Percentiles rank a stretch among this genome's conserved stretches.
Evolutionary conservation across 2,888 invertebrate genomes (phyloP).

Genomic region (Eupithecia dodoneata): DNA sequence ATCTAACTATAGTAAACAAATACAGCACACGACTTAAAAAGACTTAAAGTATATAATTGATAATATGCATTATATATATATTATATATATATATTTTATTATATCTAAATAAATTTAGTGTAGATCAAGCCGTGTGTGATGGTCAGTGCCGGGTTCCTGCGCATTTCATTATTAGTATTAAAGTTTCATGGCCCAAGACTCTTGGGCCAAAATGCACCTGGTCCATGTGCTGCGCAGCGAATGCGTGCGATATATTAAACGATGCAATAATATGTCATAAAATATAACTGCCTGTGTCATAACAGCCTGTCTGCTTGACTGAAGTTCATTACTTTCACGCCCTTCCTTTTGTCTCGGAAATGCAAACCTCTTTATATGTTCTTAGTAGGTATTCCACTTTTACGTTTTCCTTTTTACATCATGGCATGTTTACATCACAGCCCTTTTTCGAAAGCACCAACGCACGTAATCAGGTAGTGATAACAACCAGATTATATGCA

Average conservation of each 20-base stretch:
- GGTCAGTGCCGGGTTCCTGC: too few relatives aligned
- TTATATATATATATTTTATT: too few relatives aligned
- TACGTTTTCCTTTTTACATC: background rate
- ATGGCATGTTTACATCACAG: conserved; percentile 1
- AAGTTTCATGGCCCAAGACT: too few relatives aligned
- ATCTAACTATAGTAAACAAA: too few relatives aligned
- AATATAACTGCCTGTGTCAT: background rate
- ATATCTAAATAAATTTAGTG: too few relatives aligned
- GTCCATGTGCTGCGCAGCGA: too few relatives aligned
- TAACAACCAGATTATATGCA: background rate
- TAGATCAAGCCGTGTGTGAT: too few relatives aligned
- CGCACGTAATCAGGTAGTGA: background rate
- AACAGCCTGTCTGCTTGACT: background rate
- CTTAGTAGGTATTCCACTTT: background rate
- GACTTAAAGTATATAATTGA: too few relatives aligned
- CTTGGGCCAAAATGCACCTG: too few relatives aligned
- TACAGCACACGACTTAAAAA: too few relatives aligned
- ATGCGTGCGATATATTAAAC: background rate
- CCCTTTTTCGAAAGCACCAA: conserved; percentile 2
- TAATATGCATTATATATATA: too few relatives aligned
- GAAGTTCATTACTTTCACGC: background rate
- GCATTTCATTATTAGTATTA: too few relatives aligned
- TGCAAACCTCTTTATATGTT: background rate
- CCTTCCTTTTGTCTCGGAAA: background rate
- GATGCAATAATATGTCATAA: background rate